A percentile compares a stretch with the other conserved stretches of the same genome.
Evolutionary conservation across 2,888 invertebrate genomes (phyloP).

Genomic region (Leptogaster cylindrica): DNA sequence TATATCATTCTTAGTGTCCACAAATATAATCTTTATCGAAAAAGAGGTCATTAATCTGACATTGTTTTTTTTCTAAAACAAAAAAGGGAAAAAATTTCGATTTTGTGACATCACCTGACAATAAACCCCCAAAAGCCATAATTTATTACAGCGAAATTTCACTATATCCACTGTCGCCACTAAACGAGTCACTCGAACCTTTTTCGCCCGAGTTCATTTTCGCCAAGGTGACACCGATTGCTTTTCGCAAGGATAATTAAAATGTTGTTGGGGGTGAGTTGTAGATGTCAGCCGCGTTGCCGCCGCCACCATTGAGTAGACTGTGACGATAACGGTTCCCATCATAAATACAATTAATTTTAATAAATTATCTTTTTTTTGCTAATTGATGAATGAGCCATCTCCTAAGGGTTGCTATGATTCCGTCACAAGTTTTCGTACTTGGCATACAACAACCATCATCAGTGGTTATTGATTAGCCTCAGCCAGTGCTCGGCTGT

Average conservation of each 20-base stretch:
- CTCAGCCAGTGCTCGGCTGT: background rate
- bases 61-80: too few relatives aligned
- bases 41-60: too few relatives aligned
- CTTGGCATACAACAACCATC: background rate
- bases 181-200: too few relatives aligned
- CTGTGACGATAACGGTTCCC: background rate
- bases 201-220: background rate
- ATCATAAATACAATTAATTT: slow-evolving; percentile 4
- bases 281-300: background rate
- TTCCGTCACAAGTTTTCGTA: background rate
- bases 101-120: too few relatives aligned
- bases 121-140: too few relatives aligned
- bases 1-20: too few relatives aligned
- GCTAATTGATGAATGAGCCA: slow-evolving; percentile 2
- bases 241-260: background rate
- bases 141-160: too few relatives aligned
- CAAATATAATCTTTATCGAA: too few relatives aligned
- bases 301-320: background rate
- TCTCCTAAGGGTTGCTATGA: background rate
- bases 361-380: slow-evolving; percentile 5
- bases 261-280: background rate
- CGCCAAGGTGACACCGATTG: background rate
- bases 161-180: too few relatives aligned
- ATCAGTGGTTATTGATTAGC: slow-evolving; percentile 7
- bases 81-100: too few relatives aligned